Conservation (phyloP, 2,888 invertebrate genomes). For the Trilocha varians region DNA sequence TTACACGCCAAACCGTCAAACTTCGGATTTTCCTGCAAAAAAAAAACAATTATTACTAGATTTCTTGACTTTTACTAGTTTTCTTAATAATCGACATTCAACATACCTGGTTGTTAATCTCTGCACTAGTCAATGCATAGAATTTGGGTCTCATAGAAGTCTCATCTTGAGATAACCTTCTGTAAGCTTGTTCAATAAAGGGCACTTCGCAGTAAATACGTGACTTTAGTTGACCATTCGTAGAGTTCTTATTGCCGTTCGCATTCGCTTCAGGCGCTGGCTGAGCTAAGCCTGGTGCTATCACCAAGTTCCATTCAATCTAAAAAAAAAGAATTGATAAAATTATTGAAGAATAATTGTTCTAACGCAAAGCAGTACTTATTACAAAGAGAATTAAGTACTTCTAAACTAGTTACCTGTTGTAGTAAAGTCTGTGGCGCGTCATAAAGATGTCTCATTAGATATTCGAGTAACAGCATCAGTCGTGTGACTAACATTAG, state of each 20-base stretch:
- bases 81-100: too few species aligned
- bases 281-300: constrained; percentile 57
- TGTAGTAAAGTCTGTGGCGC: constrained; percentile 89
- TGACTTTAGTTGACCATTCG: constrained; percentile 44
- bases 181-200: constrained; percentile 55
- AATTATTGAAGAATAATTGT: constrained; percentile 5
- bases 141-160: constrained; percentile 90
- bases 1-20: constrained; percentile 94
- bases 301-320: constrained; percentile 69
- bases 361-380: not conserved
- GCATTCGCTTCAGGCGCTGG: constrained; percentile 36
- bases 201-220: constrained; percentile 66
- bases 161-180: constrained; percentile 66
- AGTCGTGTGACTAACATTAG: constrained; percentile 87
- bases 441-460: constrained; percentile 96
- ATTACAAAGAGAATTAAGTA: too few species aligned
- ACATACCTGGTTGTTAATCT: constrained; percentile 73
- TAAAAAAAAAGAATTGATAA: constrained; percentile 22
- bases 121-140: constrained; percentile 88
- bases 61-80: too few species aligned
- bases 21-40: constrained; percentile 86
- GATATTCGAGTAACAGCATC: constrained; percentile 90
- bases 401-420: constrained; percentile 82
- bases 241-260: constrained; percentile 36
- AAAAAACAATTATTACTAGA: too few species aligned